Evolutionary conservation across 2,797 vertebrate genomes (phyloP).

Genomic region (Pseudochromis fuscus): DNA sequence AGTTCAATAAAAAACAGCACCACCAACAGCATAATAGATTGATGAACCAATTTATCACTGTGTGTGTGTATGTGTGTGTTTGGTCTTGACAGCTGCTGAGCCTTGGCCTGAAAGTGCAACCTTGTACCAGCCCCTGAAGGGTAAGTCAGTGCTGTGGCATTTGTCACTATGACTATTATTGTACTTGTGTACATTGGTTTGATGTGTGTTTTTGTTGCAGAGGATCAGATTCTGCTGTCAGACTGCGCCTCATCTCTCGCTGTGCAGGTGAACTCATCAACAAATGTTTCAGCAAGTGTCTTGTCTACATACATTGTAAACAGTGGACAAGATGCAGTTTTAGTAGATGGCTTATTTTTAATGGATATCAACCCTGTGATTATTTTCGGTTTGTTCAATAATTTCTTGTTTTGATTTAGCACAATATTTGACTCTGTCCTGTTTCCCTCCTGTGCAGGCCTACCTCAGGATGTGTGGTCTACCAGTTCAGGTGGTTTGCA

Average conservation of each 20-base stretch:
- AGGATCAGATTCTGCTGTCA: conserved; percentile 96
- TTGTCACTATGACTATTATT: too few species aligned
- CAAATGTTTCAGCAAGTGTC: too few species aligned
- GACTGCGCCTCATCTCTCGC: conserved; percentile 96
- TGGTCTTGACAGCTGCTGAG: conserved; percentile 81
- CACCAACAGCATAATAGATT: too few species aligned
- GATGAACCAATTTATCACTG: not conserved
- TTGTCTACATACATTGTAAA: too few species aligned
- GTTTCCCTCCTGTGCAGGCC: conserved; percentile 80
- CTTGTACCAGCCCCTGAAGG: conserved; percentile 94
- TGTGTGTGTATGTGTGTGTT: not conserved
- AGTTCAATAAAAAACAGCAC: too few species aligned
- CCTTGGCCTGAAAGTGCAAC: conserved; percentile 97
- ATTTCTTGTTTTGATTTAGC: too few species aligned
- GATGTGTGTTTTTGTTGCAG: conserved; percentile 72
- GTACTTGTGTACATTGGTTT: too few species aligned
- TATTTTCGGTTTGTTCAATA: too few species aligned
- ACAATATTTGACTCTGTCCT: too few species aligned
- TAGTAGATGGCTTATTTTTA: too few species aligned
- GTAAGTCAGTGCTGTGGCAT: conserved; percentile 71
- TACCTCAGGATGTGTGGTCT: conserved; percentile 96
- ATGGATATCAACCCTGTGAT: too few species aligned
- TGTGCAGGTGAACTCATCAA: conserved; percentile 97
- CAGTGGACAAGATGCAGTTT: too few species aligned
- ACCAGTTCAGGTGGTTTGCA: conserved; percentile 91